Evolutionary conservation across 2,888 invertebrate genomes (phyloP).

Genomic region (Nesidiocoris tenuis): DNA sequence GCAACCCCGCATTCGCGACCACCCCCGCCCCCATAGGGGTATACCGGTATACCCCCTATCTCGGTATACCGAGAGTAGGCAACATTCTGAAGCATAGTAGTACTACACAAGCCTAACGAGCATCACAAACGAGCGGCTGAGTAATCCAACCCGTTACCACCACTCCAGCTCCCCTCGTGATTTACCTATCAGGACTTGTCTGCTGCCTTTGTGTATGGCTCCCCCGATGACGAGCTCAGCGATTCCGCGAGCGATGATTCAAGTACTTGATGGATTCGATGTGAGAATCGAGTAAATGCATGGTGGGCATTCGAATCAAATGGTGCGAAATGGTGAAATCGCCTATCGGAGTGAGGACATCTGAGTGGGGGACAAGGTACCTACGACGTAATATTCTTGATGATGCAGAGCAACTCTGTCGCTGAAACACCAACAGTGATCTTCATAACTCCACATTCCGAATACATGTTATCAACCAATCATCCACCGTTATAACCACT

Average conservation of each 20-base stretch:
- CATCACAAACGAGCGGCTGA: not conserved
- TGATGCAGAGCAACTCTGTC: too few species aligned
- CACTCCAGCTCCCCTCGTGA: not conserved
- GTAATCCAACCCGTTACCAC: not conserved
- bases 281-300: not conserved
- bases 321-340: not conserved
- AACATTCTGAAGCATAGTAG: not conserved
- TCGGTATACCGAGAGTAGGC: not conserved
- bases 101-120: not conserved
- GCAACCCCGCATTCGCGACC: too few species aligned
- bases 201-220: not conserved
- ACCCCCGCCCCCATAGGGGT: too few species aligned
- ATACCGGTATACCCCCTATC: too few species aligned
- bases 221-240: not conserved
- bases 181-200: not conserved
- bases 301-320: not conserved
- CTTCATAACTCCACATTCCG: too few species aligned
- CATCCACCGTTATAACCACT: too few species aligned
- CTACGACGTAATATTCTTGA: too few species aligned
- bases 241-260: not conserved
- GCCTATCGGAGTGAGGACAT: too few species aligned
- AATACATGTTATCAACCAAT: too few species aligned
- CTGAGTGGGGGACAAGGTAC: too few species aligned
- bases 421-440: too few species aligned
- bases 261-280: not conserved